phyloP scores from a whole-genome alignment of 2,888 invertebrate genomes.

The Tineola bisselliella region DNA sequence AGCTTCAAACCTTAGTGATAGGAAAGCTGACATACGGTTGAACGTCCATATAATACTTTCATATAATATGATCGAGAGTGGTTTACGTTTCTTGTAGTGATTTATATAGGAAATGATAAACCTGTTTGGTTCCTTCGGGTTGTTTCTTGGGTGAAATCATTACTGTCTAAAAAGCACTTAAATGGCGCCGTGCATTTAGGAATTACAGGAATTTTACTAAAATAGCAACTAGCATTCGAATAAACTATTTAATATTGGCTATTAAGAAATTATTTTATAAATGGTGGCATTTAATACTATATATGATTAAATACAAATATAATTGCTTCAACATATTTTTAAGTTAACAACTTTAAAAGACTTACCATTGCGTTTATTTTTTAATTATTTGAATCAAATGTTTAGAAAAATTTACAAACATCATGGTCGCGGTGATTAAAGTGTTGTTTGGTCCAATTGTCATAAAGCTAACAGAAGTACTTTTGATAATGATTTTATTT shows the following conservation, averaged over 20 bases:
- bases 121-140: background rate
- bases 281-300: too few species aligned
- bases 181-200: background rate
- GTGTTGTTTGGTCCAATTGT: too few species aligned
- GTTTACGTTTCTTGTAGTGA: background rate
- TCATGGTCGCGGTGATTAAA: too few species aligned
- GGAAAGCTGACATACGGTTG: background rate
- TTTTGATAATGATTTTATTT: too few species aligned
- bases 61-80: background rate
- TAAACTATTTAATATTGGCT: background rate
- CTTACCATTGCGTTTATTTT: too few species aligned
- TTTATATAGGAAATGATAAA: background rate
- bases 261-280: background rate
- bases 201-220: background rate
- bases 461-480: too few species aligned
- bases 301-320: too few species aligned
- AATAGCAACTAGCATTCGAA: background rate
- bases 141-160: background rate
- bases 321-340: too few species aligned
- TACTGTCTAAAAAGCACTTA: background rate
- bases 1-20: too few species aligned
- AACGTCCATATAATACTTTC: background rate
- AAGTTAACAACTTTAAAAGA: too few species aligned
- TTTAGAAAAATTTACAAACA: too few species aligned
- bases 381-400: too few species aligned